Base-by-base conservation (phyloP, 2,113 vertebrate species). In the Cephalopholis sonnerati region DNA sequence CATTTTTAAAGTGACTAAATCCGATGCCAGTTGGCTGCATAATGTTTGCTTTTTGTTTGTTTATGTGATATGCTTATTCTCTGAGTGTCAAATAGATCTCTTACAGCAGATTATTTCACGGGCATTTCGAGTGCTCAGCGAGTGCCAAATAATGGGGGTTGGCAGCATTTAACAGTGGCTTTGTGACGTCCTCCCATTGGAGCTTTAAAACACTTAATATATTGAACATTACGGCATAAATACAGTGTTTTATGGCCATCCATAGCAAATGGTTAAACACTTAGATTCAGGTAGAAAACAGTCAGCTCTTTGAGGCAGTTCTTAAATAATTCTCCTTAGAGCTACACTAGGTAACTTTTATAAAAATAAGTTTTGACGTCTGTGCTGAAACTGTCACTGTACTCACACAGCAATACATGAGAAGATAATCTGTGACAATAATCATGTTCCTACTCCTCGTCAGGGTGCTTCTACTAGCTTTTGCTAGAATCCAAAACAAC, bases 51-150 rank as follows among this genome's bases (percentile, higher is more conserved):
- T 54, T 59, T 29, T 32, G 10, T 69, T 46, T 53, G 29, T 44
- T 69, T 24, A 20, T 59, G 63, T 54, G 20, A 68, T 15, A 16
- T 63, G 48, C 39, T 75, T 63, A 36, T 63, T 75, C 46, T 27
- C 63, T 36, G 6, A 44, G 55, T 36, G 15, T 70, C 22, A 78
- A 20, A 27, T 58, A 65, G 25, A 59, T 41, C n/a, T 59, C 32
- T 41, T 13, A 29, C 44, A 51, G 29, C 51, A 73, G 25, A 79
- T 32, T 71, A 63, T 18, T 46, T 79, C 22, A 41, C 11, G n/a
- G 16, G 6, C 36, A 25, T 32, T 55, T 58, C 27, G 50, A 16
- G 39, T 48, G 32, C 10, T 22, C n/a, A 66, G 44, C 3, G 0
- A 58, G n/a, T 24, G 48, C 48, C 59, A 57, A 53, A 44, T 18